Evolutionary conservation across 2,113 vertebrate genomes (phyloP).

Genomic region (Myotis yumanensis): DNA sequence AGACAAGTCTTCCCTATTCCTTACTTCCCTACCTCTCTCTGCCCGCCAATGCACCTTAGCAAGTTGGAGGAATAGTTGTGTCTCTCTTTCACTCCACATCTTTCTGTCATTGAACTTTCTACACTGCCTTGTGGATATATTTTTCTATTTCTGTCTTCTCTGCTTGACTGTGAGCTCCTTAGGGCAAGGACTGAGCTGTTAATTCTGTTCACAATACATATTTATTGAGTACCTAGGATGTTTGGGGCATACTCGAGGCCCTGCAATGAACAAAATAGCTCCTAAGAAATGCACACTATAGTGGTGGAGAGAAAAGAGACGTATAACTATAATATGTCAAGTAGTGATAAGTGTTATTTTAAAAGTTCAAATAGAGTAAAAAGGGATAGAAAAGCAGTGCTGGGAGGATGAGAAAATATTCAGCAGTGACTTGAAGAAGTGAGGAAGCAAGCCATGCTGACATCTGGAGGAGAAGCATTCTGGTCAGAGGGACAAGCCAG

Average conservation of each 20-base stretch:
- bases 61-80: not conserved
- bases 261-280: not conserved
- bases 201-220: not conserved
- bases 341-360: not conserved
- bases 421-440: not conserved
- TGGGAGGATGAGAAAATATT: not conserved
- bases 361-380: not conserved
- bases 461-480: not conserved
- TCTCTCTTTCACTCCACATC: no score
- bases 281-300: not conserved
- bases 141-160: constrained; percentile 7
- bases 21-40: not conserved
- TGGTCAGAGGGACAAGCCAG: not conserved
- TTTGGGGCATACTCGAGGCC: not conserved
- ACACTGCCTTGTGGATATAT: not conserved
- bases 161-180: constrained; percentile 11
- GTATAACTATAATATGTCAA: not conserved
- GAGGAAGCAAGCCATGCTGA: not conserved
- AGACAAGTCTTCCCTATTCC: not conserved
- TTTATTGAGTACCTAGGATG: not conserved
- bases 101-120: not conserved
- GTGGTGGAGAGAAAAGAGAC: not conserved
- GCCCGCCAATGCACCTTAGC: not conserved
- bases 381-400: not conserved
- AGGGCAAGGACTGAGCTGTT: not conserved